Evolutionary conservation across 2,888 invertebrate species (phyloP), one percentile per base, ranked within the genome.

Genomic region (Eremobia ochroleuca): DNA sequence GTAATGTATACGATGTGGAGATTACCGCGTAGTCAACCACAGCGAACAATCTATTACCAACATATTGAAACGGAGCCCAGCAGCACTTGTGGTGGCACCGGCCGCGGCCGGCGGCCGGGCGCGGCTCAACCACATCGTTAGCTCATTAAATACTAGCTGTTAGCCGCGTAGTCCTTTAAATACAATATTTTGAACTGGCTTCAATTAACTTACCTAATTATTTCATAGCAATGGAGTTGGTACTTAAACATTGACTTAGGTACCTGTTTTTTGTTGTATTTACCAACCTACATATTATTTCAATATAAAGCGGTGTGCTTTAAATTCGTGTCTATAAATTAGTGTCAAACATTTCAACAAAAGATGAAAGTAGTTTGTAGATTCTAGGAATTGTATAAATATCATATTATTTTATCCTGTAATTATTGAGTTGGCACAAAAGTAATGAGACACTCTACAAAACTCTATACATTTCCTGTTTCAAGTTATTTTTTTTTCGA

Each of bases 31-130:
- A 67, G 62, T 43, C 28, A 4, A 15, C 68, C 55, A 28, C 80
- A 28, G 76, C 11, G 31, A 59, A 66, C 72, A 68, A 75, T 82
- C 65, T 80, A 70, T 80, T 85, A 59, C 71, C 46, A 43, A 70
- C 84, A 28, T 58, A 73, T 70, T 70, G 69, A 58, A 84, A 59
- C 34, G 37, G 43, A 37, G 37, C 34, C 64, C 58, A 52, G 49
- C 31, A 28, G 52, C 69, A 59, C 31, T 77, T 37, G 59, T 49
- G 21, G 34, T 15, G 34, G 18, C 43, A 6, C 25, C 55, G 21
- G 21, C 18, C 8, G 21, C n/a, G n/a, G n/a, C n/a, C n/a, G 28
- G 5, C 8, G 28, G 13, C 21, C 25, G n/a, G 52, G 13, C 25
- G 13, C 18, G 25, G 37, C 28, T 31, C 49, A 15, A 25, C 66